Base-by-base conservation (phyloP, 2,113 vertebrate species). In the Sminthopsis crassicaudata region DNA sequence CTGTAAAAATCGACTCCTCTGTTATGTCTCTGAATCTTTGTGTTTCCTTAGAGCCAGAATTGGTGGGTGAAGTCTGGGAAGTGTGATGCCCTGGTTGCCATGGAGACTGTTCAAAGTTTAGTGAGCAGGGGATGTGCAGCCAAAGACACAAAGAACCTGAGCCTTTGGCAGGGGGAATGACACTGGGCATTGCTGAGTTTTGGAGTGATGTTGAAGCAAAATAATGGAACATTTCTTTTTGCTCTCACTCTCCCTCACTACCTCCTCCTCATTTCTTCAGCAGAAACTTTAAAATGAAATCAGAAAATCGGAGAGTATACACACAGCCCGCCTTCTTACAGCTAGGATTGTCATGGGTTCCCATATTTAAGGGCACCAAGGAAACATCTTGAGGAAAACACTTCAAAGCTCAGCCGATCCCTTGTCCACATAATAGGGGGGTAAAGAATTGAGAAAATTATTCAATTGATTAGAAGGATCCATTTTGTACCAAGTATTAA, bases 41-140 rank as follows among this genome's bases (percentile, higher is more conserved):
- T 93, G 54, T 30, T 90, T 97, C 95, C 95, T 98, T 97, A 97
- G 92, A 98, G 88, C 96, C 95, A 53, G 94, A 96, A 94, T 92
- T 96, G 60, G 42, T 7, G 1, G 92, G 53, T 92, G 90, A 84
- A 93, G 57, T 7, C 94, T 97, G 97, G 97, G 92, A 96, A 96
- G 89, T 92, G 46, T 94, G 93, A 95, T 46, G 53, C 92, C 97
- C 48, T 97, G 94, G 98, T 98, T 97, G 92, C 96, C 96, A 97
- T 98, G 98, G 96, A 96, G 96, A 96, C 98, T 90, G 88, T 96
- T 98, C 94, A 90, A 98, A 97, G 52, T 95, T 97, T 96, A 97
- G 92, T 96, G 92, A 98, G 97, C 67, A 96, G 0, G n/a, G 67
- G 67, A 84, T 3, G 93, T 96, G 89, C 76, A 98, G 98, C 97